A percentile compares a stretch with the other conserved stretches of the same genome.
These are phyloP conservation scores for Bubo blakistoni DNA, from an alignment of 2,113 vertebrate species.

Conservation along the genomic window DNA sequence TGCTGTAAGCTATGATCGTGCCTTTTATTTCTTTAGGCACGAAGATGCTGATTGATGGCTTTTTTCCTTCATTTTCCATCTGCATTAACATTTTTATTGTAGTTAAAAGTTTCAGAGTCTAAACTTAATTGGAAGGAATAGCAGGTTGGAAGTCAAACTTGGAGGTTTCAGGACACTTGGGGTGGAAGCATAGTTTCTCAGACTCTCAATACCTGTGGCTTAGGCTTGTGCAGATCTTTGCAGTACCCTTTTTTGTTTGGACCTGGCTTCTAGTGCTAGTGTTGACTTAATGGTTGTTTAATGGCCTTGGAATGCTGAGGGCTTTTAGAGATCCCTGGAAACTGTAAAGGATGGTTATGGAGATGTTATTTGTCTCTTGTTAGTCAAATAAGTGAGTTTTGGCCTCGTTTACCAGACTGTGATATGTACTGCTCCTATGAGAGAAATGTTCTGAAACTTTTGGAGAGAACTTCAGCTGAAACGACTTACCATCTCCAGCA, in stretches of 20 bases:
- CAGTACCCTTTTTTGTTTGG: not conserved
- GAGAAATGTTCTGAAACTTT: not conserved
- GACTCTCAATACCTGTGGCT: not conserved
- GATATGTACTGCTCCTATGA: not conserved
- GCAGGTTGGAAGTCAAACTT: not conserved
- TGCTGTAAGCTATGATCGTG: not conserved
- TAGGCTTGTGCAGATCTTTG: not conserved
- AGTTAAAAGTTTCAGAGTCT: not conserved
- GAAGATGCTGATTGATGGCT: not conserved
- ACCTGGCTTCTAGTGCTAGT: not conserved
- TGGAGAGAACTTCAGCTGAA: not conserved
- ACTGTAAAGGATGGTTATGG: not conserved
- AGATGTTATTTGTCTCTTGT: not conserved
- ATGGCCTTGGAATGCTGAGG: not conserved
- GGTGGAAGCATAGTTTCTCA: not conserved
- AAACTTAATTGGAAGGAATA: not conserved
- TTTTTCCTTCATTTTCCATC: not conserved
- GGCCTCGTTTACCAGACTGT: not conserved
- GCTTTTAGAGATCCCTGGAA: not conserved
- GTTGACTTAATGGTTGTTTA: not conserved
- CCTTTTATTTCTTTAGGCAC: not conserved
- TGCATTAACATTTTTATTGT: not conserved
- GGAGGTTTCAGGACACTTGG: not conserved
- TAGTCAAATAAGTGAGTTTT: not conserved
- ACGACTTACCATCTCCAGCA: not conserved